These are phyloP conservation scores for Hippotragus niger DNA, from an alignment of 2,113 vertebrate genomes.

Conservation along the genomic window DNA sequence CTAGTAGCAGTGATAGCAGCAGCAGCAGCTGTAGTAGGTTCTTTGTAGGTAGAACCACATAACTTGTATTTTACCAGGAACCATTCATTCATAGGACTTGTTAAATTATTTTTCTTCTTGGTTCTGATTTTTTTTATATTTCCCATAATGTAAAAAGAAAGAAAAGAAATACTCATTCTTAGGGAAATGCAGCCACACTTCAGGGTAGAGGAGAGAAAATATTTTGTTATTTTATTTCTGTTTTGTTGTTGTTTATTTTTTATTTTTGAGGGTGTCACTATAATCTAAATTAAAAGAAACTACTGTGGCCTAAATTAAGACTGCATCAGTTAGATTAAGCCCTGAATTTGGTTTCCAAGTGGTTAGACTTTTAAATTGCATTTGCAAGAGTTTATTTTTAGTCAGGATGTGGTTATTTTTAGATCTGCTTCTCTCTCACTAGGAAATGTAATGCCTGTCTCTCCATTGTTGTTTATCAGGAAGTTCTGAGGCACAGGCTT, in stretches of 20 bases:
- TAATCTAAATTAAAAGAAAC: slow-evolving; percentile 51
- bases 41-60: neutral
- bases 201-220: neutral
- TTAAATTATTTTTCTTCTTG: slow-evolving; percentile 18
- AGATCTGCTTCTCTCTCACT: slow-evolving; percentile 64
- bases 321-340: slow-evolving; percentile 31
- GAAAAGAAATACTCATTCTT: slow-evolving; percentile 13
- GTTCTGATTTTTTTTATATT: slow-evolving; percentile 26
- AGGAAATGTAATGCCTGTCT: slow-evolving; percentile 71
- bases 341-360: slow-evolving; percentile 50
- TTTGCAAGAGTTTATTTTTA: slow-evolving; percentile 72
- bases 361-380: slow-evolving; percentile 55
- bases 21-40: neutral
- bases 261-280: slow-evolving; percentile 17
- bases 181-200: neutral
- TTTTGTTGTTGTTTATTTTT: slow-evolving; percentile 34
- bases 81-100: neutral
- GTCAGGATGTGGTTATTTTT: slow-evolving; percentile 71
- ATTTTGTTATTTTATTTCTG: neutral
- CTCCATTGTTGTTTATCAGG: slow-evolving; percentile 69
- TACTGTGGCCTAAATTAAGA: slow-evolving; percentile 49
- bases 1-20: neutral
- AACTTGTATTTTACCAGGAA: neutral
- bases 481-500: slow-evolving; percentile 42
- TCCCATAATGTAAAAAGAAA: slow-evolving; percentile 17